These are phyloP conservation scores for Cataglyphis rosenhaueri DNA, from an alignment of 2,888 invertebrate genomes.

Conservation along the genomic window DNA sequence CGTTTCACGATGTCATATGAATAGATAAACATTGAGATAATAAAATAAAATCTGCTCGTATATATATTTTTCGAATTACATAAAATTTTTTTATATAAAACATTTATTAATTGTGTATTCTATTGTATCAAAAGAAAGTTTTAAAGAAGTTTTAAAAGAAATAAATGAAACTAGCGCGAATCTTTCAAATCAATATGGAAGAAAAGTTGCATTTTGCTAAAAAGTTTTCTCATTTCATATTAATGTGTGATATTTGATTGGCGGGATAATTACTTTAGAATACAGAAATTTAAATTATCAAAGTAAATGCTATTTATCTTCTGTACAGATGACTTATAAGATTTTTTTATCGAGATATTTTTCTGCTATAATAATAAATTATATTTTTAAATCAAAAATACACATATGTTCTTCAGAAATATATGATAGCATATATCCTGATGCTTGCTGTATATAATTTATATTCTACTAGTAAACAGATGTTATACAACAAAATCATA, in stretches of 20 bases:
- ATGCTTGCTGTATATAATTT: background rate
- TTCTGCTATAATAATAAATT: background rate
- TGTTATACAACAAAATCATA: background rate
- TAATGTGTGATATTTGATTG: background rate
- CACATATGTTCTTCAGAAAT: background rate
- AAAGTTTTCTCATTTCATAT: background rate
- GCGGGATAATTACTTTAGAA: background rate
- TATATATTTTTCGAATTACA: background rate
- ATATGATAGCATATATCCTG: background rate
- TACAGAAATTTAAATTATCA: background rate
- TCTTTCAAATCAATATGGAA: background rate
- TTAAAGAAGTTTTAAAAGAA: background rate
- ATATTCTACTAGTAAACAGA: background rate
- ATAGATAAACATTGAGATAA: conserved; percentile 1
- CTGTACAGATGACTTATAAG: background rate
- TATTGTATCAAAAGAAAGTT: background rate
- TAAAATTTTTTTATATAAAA: background rate
- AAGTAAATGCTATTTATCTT: background rate
- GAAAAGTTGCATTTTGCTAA: background rate
- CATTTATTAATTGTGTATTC: background rate
- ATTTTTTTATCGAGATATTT: background rate
- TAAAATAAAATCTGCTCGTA: conserved; percentile 15
- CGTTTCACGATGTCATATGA: conserved; percentile 24
- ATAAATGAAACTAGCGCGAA: background rate
- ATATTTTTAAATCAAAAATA: background rate